Conservation (phyloP, 2,888 invertebrate genomes). For the Embidobia sp. region DNA sequence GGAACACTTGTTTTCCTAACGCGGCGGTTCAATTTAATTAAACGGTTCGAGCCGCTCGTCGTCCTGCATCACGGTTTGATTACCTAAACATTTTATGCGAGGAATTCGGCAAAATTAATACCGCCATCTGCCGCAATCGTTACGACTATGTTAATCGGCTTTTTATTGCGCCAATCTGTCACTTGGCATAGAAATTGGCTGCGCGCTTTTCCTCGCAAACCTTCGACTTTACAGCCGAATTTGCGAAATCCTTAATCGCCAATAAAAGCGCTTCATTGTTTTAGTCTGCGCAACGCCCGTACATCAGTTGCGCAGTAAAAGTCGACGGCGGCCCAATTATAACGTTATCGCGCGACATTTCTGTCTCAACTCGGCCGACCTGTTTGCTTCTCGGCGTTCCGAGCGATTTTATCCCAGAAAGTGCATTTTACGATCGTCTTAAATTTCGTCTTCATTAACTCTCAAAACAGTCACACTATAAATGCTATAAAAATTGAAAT, state of each 20-base stretch:
- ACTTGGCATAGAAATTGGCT: no score
- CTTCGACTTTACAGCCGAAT: no score
- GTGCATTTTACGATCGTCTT: conserved; percentile 51
- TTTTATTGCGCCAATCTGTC: conserved; percentile 27
- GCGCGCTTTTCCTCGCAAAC: no score
- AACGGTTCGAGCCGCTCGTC: conserved; percentile 1
- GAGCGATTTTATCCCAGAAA: conserved; percentile 32
- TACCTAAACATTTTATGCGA: not conserved
- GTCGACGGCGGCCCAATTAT: conserved; percentile 24
- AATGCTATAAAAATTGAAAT: conserved; percentile 20
- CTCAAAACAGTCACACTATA: conserved; percentile 13
- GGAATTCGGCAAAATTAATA: conserved; percentile 16
- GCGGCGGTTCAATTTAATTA: not conserved
- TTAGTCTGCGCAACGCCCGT: not conserved
- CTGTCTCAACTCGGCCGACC: not conserved
- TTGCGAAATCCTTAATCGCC: conserved; percentile 22
- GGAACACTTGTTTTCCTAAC: no score
- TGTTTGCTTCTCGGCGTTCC: conserved; percentile 30
- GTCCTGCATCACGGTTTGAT: not conserved
- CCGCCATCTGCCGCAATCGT: conserved; percentile 17
- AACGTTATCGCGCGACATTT: conserved; percentile 23
- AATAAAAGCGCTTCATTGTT: conserved; percentile 18
- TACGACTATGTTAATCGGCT: conserved; percentile 35
- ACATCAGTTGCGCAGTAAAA: conserved; percentile 4
- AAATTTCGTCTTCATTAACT: conserved; percentile 46